Percentiles rank a stretch among this genome's conserved stretches.
These are phyloP conservation scores for Vanacampus margaritifer DNA, from an alignment of 2,113 vertebrate genomes.

Conservation along the genomic window DNA sequence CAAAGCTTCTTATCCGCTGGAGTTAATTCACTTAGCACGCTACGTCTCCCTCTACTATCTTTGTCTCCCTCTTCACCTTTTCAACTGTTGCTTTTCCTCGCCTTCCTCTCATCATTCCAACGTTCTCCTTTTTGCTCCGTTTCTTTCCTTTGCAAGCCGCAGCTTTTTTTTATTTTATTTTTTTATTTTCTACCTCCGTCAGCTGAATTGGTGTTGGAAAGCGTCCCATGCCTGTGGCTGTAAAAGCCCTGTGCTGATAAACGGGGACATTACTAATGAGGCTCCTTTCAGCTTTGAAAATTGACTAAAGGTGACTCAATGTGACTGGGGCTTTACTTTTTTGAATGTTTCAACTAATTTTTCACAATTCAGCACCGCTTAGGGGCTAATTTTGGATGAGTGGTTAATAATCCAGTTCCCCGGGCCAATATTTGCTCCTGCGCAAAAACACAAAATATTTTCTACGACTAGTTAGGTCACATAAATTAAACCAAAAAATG, in stretches of 20 bases:
- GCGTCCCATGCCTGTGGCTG: slow-evolving; percentile 22
- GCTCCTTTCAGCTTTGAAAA: slow-evolving; percentile 14
- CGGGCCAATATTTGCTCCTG: background rate
- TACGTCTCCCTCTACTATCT: slow-evolving; percentile 36
- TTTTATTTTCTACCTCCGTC: slow-evolving; percentile 29
- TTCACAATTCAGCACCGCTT: background rate
- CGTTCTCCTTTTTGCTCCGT: slow-evolving; percentile 6
- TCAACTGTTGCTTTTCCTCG: slow-evolving; percentile 20
- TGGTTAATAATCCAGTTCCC: background rate
- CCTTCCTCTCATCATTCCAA: background rate
- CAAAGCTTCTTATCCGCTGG: slow-evolving; percentile 56
- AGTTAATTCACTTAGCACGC: slow-evolving; percentile 63
- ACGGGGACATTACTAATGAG: slow-evolving; percentile 19
- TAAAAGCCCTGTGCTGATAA: slow-evolving; percentile 26
- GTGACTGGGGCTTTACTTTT: slow-evolving; percentile 6
- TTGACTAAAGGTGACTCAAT: slow-evolving; percentile 9
- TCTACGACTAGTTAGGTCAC: background rate
- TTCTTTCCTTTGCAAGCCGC: slow-evolving; percentile 13
- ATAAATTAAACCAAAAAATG: background rate
- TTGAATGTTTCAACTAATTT: background rate
- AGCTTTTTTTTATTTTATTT: background rate
- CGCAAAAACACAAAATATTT: background rate
- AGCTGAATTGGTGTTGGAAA: slow-evolving; percentile 39
- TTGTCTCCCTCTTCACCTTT: slow-evolving; percentile 42
- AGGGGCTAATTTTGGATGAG: background rate